Evolutionary conservation across 2,888 invertebrate species (phyloP).

Genomic region (Yponomeuta cagnagella): DNA sequence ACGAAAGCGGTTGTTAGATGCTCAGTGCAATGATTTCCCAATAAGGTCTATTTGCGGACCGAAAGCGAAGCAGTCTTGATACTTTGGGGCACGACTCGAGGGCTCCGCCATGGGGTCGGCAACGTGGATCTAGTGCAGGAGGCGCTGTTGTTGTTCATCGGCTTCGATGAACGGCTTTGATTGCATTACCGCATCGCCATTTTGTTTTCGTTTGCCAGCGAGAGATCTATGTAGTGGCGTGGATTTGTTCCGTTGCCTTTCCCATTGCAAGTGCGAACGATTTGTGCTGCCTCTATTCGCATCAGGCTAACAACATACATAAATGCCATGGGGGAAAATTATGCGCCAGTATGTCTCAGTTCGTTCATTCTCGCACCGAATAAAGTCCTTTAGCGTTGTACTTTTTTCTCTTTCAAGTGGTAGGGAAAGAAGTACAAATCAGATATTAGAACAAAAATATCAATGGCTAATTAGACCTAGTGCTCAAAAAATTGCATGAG

Average conservation of each 20-base stretch:
- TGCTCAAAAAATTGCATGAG: too few species aligned
- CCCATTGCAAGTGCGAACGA: neutral
- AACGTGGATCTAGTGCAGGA: neutral
- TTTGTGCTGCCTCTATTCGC: neutral
- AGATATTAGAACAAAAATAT: too few species aligned
- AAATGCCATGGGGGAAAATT: too few species aligned
- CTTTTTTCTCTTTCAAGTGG: too few species aligned
- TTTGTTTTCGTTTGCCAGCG: neutral
- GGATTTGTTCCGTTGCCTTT: neutral
- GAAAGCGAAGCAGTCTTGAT: conserved; percentile 1
- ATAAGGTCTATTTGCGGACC: conserved; percentile 2
- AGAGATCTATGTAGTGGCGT: neutral
- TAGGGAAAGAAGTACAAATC: too few species aligned
- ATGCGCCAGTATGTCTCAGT: too few species aligned
- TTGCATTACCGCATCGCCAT: neutral
- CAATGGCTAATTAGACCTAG: too few species aligned
- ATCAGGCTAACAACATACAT: neutral
- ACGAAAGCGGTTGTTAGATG: conserved; percentile 47
- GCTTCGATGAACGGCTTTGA: neutral
- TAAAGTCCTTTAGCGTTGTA: too few species aligned
- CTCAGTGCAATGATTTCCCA: conserved; percentile 1
- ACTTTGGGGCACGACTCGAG: neutral
- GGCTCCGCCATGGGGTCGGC: neutral
- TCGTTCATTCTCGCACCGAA: too few species aligned
- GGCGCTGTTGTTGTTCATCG: neutral